A percentile compares a stretch with the other conserved stretches of the same genome.
phyloP scores from a whole-genome alignment of 1,140 invertebrate species.

The Scaptomyza pallida region DNA sequence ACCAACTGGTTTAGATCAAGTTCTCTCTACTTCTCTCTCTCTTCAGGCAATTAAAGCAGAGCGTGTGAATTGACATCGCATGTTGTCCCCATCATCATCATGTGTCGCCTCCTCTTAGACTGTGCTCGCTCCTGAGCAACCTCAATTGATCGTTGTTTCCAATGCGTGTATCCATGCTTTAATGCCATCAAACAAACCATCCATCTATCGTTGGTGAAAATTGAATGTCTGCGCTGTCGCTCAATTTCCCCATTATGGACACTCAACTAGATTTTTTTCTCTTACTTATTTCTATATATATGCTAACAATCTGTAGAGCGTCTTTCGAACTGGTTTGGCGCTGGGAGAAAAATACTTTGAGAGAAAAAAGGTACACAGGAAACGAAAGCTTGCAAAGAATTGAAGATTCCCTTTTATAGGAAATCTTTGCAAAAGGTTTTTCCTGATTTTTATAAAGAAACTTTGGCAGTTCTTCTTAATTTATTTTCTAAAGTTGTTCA shows the following conservation, averaged over 20 bases:
- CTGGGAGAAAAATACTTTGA: conserved; percentile 1
- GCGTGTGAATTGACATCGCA: conserved; percentile 65
- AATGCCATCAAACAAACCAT: neutral
- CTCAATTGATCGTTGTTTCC: conserved; percentile 23
- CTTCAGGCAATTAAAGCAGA: conserved; percentile 49
- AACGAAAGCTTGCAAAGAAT: neutral
- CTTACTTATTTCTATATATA: conserved; percentile 30
- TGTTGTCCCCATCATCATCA: conserved; percentile 10
- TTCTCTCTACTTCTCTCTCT: neutral
- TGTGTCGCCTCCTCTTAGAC: conserved; percentile 1
- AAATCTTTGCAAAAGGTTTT: neutral
- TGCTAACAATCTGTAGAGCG: conserved; percentile 46
- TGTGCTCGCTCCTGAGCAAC: conserved; percentile 40
- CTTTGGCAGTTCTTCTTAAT: too few relatives aligned
- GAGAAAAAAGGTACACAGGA: conserved; percentile 4
- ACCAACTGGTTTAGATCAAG: conserved; percentile 24
- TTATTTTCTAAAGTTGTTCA: too few relatives aligned
- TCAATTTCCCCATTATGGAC: conserved; percentile 69
- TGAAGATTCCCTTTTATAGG: conserved; percentile 2
- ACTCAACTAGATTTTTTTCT: conserved; percentile 57
- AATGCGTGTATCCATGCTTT: conserved; percentile 72
- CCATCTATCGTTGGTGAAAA: conserved; percentile 42
- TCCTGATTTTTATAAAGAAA: too few relatives aligned
- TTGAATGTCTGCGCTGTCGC: conserved; percentile 63
- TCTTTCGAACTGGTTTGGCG: conserved; percentile 62